phyloP scores from a whole-genome alignment of 1,140 invertebrate species.

The Cheumatopsyche charites region DNA sequence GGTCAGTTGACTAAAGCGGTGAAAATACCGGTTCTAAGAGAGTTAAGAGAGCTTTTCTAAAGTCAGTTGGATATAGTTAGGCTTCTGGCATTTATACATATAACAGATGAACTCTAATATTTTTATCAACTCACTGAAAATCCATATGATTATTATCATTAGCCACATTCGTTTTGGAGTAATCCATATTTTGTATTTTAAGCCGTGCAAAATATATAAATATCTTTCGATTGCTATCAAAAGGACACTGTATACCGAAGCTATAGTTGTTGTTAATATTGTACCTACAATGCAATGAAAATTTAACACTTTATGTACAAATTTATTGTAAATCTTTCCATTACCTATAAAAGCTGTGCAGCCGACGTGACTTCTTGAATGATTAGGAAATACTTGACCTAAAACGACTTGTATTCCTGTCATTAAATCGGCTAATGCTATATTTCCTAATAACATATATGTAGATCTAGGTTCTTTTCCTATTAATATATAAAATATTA shows the following conservation, averaged over 20 bases:
- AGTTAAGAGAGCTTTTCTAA: too few relatives aligned
- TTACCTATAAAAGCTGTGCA: conserved; percentile 53
- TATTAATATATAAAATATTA: conserved; percentile 48
- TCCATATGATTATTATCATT: conserved; percentile 61
- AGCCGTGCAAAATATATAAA: conserved; percentile 64
- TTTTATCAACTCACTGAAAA: conserved; percentile 61
- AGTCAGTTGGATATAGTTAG: too few relatives aligned
- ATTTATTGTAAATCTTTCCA: too few relatives aligned
- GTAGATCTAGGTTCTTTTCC: conserved; percentile 63
- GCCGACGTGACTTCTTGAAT: conserved; percentile 50
- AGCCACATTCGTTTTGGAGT: conserved; percentile 60
- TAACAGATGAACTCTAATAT: too few relatives aligned
- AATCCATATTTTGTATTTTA: conserved; percentile 64
- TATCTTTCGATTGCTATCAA: conserved; percentile 65
- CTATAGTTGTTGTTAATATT: conserved; percentile 63
- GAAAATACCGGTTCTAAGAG: too few relatives aligned
- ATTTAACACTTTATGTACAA: neutral
- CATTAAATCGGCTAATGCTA: conserved; percentile 63
- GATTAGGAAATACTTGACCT: conserved; percentile 57
- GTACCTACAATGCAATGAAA: conserved; percentile 55
- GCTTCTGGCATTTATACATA: too few relatives aligned
- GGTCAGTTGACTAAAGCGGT: too few relatives aligned
- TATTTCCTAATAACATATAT: conserved; percentile 65
- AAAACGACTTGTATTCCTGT: conserved; percentile 62
- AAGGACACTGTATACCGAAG: conserved; percentile 65